A percentile compares a stretch with the other conserved stretches of the same genome.
Evolutionary conservation across 2,113 vertebrate genomes (phyloP).

Genomic region (Epinephelus cyanopodus): DNA sequence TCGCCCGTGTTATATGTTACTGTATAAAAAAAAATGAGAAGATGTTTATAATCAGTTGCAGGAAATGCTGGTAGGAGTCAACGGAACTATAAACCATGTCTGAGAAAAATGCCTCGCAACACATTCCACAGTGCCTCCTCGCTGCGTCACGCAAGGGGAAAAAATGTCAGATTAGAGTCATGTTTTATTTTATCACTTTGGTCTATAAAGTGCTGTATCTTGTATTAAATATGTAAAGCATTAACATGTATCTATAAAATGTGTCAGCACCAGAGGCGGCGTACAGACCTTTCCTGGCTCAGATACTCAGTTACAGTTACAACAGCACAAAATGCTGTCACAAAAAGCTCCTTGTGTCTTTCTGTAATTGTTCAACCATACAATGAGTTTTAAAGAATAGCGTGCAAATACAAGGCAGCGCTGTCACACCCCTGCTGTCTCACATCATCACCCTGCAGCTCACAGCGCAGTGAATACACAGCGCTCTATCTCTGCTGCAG

Average conservation of each 20-base stretch:
- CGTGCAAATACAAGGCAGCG: conserved; percentile 2
- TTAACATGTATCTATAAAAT: neutral
- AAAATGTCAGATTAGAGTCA: neutral
- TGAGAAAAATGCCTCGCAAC: conserved; percentile 39
- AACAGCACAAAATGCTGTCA: neutral
- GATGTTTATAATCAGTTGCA: conserved; percentile 30
- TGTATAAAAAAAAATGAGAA: conserved; percentile 10
- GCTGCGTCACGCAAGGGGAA: neutral
- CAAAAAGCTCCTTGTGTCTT: neutral
- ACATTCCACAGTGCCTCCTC: conserved; percentile 47
- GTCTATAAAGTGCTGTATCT: neutral
- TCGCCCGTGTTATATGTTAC: conserved; percentile 23
- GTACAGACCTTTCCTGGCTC: neutral
- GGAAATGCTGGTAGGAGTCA: conserved; percentile 32
- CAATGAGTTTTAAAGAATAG: conserved; percentile 5
- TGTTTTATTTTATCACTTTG: neutral
- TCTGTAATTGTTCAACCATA: neutral
- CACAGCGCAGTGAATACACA: conserved; percentile 11
- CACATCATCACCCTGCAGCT: conserved; percentile 46
- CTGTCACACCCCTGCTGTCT: conserved; percentile 24
- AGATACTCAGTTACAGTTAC: neutral
- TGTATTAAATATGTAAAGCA: neutral
- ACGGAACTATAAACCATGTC: conserved; percentile 41
- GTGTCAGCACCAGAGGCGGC: neutral
- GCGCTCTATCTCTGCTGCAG: conserved; percentile 55